A percentile compares a stretch with the other conserved stretches of the same genome.
Conservation (phyloP, 2,113 vertebrate species). For the Nibea coibor region DNA sequence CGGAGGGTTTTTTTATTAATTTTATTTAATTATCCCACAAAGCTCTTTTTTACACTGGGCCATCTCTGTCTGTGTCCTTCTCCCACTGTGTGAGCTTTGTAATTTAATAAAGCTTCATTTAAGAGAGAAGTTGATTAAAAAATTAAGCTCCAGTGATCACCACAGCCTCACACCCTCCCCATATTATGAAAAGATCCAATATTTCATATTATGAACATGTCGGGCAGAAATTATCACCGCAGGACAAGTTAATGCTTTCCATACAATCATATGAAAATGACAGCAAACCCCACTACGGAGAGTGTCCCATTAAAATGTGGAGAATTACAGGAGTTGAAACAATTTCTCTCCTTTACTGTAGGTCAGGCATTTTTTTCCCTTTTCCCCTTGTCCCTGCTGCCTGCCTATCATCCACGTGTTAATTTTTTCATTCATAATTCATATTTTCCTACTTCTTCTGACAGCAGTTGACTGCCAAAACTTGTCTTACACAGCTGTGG, state of each 20-base stretch:
- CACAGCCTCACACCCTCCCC: slow-evolving; percentile 73
- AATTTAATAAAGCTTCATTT: slow-evolving; percentile 90
- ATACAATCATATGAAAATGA: slow-evolving; percentile 72
- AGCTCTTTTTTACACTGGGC: slow-evolving; percentile 74
- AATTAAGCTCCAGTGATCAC: slow-evolving; percentile 86
- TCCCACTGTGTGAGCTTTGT: slow-evolving; percentile 85
- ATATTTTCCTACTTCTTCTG: slow-evolving; percentile 55
- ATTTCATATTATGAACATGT: slow-evolving; percentile 85
- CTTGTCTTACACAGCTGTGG: slow-evolving; percentile 56
- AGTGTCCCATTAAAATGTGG: slow-evolving; percentile 55
- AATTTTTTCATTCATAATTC: slow-evolving; percentile 77
- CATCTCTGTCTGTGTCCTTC: slow-evolving; percentile 70
- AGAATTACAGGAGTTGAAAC: slow-evolving; percentile 62
- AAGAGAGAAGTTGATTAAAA: slow-evolving; percentile 87
- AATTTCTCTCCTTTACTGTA: slow-evolving; percentile 52
- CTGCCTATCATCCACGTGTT: slow-evolving; percentile 64
- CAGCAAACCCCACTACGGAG: slow-evolving; percentile 51
- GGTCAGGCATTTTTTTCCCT: slow-evolving; percentile 55
- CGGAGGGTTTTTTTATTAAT: slow-evolving; percentile 79
- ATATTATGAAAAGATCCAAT: slow-evolving; percentile 81
- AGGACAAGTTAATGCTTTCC: slow-evolving; percentile 84
- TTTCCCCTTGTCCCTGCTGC: slow-evolving; percentile 41
- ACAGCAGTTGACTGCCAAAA: slow-evolving; percentile 68
- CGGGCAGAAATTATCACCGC: slow-evolving; percentile 85
- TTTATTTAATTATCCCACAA: slow-evolving; percentile 88